Evolutionary conservation across 2,113 vertebrate genomes (phyloP), one percentile per base, ranked within the genome.

Genomic region (Etheostoma spectabile): DNA sequence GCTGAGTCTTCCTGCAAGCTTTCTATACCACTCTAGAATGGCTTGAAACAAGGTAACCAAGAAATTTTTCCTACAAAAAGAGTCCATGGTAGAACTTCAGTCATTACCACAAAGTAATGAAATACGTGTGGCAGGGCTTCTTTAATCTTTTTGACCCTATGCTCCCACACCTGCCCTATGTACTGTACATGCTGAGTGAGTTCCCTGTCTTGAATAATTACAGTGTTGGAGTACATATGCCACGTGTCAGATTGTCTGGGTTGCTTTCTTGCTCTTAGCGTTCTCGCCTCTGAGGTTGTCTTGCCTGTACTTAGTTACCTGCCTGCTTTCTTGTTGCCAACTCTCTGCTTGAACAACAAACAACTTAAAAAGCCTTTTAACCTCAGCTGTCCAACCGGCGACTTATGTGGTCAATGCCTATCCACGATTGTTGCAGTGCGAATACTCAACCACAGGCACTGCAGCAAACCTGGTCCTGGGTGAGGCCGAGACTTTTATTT

Each of bases 171-270:
- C n/a, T 74, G 73, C 67, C 71, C 72, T 71, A 49, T 33, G 66
- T 79, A 85, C 30, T 30, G 30, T 30, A 30, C 79, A 71, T 61
- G 49, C 35, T 81, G 56, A 19, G 56, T 65, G 74, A 88, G 70
- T 57, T 73, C 49, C 67, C 78, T 85, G 74, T 76, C 84, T 80
- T 80, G 71, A 85, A 70, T 88, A 76, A 78, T 84, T 77, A 88
- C 81, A 81, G 79, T 68, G 82, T 71, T 79, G 57, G 74, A 79
- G 65, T 82, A 42, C 68, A 68, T 77, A 38, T 64, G 56, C 85
- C 70, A 84, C 86, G 89, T 88, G 74, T 90, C 79, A 78, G 67
- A 77, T 89, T 61, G 68, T 72, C 68, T 53, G 33, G 30, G 67
- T 77, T 74, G 72, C 68, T 84, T 74, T 74, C 45, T 71, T 82